Conservation (phyloP, 2,797 vertebrate species). For the Smutsia temminckii region DNA sequence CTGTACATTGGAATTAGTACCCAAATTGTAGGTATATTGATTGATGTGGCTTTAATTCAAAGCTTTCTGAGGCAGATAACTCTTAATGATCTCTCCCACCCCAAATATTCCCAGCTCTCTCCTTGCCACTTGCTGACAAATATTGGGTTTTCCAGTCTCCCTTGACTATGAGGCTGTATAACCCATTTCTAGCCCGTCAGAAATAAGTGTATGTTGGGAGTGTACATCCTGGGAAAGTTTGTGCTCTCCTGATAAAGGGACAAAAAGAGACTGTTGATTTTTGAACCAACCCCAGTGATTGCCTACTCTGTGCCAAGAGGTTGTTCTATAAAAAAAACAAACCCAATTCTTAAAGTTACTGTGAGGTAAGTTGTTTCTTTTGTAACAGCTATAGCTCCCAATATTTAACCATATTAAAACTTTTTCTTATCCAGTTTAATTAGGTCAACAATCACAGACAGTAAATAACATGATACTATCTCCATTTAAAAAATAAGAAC, state of each 20-base stretch:
- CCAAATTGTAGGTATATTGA: background rate
- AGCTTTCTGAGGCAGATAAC: background rate
- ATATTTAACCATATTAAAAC: background rate
- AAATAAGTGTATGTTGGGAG: background rate
- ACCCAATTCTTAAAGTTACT: background rate
- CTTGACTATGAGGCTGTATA: background rate
- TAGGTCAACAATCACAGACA: background rate
- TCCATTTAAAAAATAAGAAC: conserved; percentile 21
- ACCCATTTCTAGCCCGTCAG: background rate
- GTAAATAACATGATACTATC: background rate
- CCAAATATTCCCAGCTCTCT: background rate
- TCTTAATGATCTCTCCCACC: background rate
- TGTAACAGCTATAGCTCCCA: background rate
- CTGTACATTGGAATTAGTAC: background rate
- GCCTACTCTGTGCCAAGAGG: background rate
- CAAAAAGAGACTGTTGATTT: background rate
- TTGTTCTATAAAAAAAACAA: background rate
- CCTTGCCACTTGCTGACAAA: background rate
- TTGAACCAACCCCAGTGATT: background rate
- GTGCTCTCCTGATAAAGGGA: background rate
- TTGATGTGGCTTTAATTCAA: background rate
- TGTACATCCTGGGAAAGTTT: background rate
- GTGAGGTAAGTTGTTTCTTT: background rate
- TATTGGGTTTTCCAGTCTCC: background rate
- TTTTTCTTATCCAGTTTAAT: background rate